Base-by-base conservation (phyloP, 2,797 vertebrate species). In the Girardinus metallicus region DNA sequence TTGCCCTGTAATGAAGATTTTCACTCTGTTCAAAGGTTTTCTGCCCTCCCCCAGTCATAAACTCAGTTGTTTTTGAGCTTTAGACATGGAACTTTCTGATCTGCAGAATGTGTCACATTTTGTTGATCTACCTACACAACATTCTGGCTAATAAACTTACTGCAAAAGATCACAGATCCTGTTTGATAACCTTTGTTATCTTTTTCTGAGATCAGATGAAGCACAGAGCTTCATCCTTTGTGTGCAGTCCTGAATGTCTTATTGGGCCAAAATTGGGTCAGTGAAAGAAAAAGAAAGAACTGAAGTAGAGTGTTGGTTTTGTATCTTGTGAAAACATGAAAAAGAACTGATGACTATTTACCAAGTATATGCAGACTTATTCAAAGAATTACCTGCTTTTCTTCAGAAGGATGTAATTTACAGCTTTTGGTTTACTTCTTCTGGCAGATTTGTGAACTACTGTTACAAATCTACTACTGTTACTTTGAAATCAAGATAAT, bases 231-330 rank as follows among this genome's bases (percentile, higher is more conserved):
- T 46, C 5, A 11, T 9, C 39, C 23, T 68, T 21, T 64, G n/a
- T 16, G 1, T 74, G 62, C 60, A 0, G 26, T 60, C 16, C 18
- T 16, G 21, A 1, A 6, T 68, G n/a, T 53, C 11, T 74, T 57
- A 75, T 41, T 46, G 2, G 39, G 4, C 31, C 51, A 34, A 86
- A 94, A 91, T 21, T 77, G 77, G 89, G 91, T 93, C 91, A 90
- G 21, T 84, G 29, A 31, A 18, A 55, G 51, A 39, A 34, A 70
- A 43, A 82, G 46, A 76, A 92, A 88, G 77, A 74, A 26, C 44
- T 46, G 2, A 88, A 85, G 41, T 75, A 83, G 85, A 75, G 80
- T 72, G 31, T 0, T 5, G 43, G 0, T 23, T 7, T 72, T 51
- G 68, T 62, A 47, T 75, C 11, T 36, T 74, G 49, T 72, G 49